Conservation (phyloP, 2,113 vertebrate species). For the Pyrgilauda ruficollis region DNA sequence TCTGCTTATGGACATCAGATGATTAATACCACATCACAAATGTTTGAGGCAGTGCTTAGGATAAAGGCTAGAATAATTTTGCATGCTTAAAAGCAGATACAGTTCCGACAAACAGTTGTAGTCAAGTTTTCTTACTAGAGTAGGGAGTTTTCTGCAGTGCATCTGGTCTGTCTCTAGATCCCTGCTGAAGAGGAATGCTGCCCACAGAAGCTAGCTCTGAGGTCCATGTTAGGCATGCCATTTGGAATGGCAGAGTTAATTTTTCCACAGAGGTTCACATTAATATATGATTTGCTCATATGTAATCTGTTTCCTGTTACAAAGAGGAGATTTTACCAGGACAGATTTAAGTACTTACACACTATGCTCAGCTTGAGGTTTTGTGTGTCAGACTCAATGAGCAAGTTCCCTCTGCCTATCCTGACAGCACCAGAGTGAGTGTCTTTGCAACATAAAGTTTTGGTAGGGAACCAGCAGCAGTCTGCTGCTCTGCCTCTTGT, state of each 20-base stretch:
- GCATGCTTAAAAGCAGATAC: background rate
- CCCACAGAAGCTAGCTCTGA: background rate
- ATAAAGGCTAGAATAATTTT: background rate
- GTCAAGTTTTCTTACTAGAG: background rate
- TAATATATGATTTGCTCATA: rapidly evolving
- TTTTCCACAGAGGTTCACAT: background rate
- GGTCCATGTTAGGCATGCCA: background rate
- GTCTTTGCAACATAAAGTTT: background rate
- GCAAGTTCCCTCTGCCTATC: background rate
- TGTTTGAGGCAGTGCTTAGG: background rate
- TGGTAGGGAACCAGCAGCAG: background rate
- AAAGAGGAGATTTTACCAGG: background rate
- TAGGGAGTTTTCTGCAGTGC: background rate
- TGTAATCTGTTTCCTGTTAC: background rate
- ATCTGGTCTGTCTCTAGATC: background rate
- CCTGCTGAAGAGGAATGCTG: background rate
- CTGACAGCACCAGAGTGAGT: background rate
- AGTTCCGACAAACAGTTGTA: background rate
- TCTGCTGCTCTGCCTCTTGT: background rate
- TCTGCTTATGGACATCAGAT: background rate
- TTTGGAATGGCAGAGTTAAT: background rate
- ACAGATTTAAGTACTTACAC: background rate
- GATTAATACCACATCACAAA: background rate
- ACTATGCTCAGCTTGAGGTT: background rate
- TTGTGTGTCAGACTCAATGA: background rate